These are phyloP conservation scores for Acanthosepion pharaonis DNA, from an alignment of 2,888 invertebrate genomes.

Conservation along the genomic window DNA sequence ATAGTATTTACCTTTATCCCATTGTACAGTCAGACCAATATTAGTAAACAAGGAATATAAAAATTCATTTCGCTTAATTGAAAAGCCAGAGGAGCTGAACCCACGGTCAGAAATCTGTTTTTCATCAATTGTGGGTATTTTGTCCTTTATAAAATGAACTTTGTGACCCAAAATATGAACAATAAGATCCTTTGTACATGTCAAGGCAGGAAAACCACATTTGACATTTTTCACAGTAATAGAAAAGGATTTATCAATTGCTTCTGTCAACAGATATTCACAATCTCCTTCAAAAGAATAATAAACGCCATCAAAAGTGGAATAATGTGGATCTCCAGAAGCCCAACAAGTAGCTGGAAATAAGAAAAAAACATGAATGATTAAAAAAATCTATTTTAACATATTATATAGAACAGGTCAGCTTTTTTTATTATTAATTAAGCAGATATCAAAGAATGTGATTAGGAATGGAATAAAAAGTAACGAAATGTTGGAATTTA, in stretches of 20 bases:
- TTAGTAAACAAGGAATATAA: slow-evolving; percentile 35
- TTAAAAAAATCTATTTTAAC: not conserved
- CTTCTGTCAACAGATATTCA: slow-evolving; percentile 42
- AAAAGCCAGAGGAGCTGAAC: not conserved
- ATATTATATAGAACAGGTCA: no score
- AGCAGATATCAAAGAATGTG: no score
- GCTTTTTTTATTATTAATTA: no score
- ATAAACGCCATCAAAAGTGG: not conserved
- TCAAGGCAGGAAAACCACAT: slow-evolving; percentile 35
- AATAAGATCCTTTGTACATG: slow-evolving; percentile 37
- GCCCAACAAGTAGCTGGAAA: slow-evolving; percentile 41
- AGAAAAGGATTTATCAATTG: not conserved
- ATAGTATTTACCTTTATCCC: not conserved
- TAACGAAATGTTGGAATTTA: no score
- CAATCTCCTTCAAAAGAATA: slow-evolving; percentile 35
- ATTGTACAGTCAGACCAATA: slow-evolving; percentile 35
- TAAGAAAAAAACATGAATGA: not conserved
- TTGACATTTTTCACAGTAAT: slow-evolving; percentile 41
- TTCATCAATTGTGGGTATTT: slow-evolving; percentile 37
- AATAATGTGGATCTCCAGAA: slow-evolving; percentile 17
- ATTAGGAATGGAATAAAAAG: no score
- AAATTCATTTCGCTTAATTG: slow-evolving; percentile 2
- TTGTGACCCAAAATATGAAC: slow-evolving; percentile 35
- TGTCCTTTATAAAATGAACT: not conserved
- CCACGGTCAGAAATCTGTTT: slow-evolving; percentile 36